Evolutionary conservation across 2,888 invertebrate genomes (phyloP), one percentile per base, ranked within the genome.

Genomic region (Apamea anceps): DNA sequence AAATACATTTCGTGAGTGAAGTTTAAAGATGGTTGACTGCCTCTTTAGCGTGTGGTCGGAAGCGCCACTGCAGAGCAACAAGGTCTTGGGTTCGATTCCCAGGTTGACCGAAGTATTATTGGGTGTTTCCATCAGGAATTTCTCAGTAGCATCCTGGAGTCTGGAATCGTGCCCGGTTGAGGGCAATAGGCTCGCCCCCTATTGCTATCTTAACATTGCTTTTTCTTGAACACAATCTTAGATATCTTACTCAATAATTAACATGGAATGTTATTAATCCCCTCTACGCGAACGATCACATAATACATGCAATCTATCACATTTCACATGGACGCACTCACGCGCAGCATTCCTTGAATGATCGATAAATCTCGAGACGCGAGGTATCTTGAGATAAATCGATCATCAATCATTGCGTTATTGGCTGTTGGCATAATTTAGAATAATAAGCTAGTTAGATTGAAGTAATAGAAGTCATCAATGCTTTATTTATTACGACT

Each of bases 241-340:
- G 32, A 72, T 66, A 65, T 60, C 45, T 60, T 13, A 32, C 51
- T 37, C 42, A n/a, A 67, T 10, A n/a, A 65, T 54, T 42, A 48
- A 65, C n/a, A 57, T 37, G 15, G 57, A 7, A 74, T 74, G 68
- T 70, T 71, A 75, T 81, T 75, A 63, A 75, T 75, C 63, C 2
- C 42, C 62, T 68, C n/a, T 72, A 70, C n/a, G 73, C 28, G 72
- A 75, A 68, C 45, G 66, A 79, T 80, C 77, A 77, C 82, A 71
- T 85, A 85, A 85, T 82, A 79, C 77, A 62, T 74, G 65, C 79
- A 79, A 78, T 86, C 67, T 86, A 86, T 75, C 83, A 75, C 86
- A 85, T 85, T 85, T 82, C 79, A 75, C 85, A 79, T 13, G 70
- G 28, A 76, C 76, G 63, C 86, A 86, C 81, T 84, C 86, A 42